phyloP scores from a whole-genome alignment of 1,140 invertebrate species.

The Ceratoteleas bidentatus region DNA sequence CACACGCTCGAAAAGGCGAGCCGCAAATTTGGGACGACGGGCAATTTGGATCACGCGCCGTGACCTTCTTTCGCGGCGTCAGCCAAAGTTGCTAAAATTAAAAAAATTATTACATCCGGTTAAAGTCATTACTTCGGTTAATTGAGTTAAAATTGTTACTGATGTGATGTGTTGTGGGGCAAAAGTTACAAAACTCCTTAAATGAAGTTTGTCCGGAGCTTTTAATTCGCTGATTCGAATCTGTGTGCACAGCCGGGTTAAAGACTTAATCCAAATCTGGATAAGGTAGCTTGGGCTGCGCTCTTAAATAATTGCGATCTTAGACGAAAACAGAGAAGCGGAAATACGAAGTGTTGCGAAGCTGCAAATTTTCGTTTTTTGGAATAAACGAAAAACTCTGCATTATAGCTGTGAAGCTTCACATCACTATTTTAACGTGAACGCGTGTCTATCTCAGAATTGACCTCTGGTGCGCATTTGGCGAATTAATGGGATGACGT shows the following conservation, averaged over 20 bases:
- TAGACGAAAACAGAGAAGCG: neutral
- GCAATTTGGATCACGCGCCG: constrained; percentile 7
- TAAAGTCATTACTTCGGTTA: constrained; percentile 35
- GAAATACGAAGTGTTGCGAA: neutral
- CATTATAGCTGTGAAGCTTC: too few species aligned
- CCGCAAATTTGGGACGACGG: constrained; percentile 12
- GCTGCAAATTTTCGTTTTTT: neutral
- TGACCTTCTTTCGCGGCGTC: constrained; percentile 4
- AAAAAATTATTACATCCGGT: constrained; percentile 34
- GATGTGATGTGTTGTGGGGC: constrained; percentile 43
- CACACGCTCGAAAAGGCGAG: neutral
- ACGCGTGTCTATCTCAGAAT: neutral
- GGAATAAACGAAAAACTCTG: neutral
- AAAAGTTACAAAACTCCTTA: constrained; percentile 48
- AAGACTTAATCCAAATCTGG: constrained; percentile 46
- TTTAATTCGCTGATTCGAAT: constrained; percentile 52
- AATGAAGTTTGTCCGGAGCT: constrained; percentile 33
- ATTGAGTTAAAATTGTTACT: constrained; percentile 52
- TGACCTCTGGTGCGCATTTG: neutral
- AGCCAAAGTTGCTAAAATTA: constrained; percentile 14
- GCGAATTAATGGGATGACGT: neutral
- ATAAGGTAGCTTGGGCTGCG: constrained; percentile 16
- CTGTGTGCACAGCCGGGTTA: constrained; percentile 26
- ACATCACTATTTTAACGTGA: neutral
- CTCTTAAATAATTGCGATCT: constrained; percentile 14